Percentiles rank a stretch among this genome's conserved stretches.
Evolutionary conservation across 2,113 vertebrate genomes (phyloP).

Genomic region (Dipodomys stephensi): DNA sequence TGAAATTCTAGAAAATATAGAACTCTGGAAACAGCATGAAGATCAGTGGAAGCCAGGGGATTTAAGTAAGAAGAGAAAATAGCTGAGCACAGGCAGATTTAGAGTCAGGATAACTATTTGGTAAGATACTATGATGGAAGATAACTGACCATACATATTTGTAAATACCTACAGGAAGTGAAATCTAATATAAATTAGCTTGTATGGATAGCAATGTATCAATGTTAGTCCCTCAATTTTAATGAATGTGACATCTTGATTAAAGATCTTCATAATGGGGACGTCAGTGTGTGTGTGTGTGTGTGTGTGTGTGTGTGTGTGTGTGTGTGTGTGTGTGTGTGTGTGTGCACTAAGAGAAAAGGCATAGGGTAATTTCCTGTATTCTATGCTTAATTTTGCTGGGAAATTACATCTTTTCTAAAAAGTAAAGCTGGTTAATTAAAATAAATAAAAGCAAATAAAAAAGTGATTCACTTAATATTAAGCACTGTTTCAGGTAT

Average conservation of each 20-base stretch:
- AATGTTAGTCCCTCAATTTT: background rate
- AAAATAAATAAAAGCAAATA: background rate
- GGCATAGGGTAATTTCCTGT: background rate
- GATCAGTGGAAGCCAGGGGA: background rate
- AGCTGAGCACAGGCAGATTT: background rate
- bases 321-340: no score
- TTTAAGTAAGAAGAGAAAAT: background rate
- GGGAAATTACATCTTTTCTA: background rate
- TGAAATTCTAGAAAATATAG: background rate
- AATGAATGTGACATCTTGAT: background rate
- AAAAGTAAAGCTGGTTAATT: background rate
- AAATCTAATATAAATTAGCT: background rate
- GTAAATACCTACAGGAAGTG: background rate
- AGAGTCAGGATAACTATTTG: background rate
- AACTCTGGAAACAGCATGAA: background rate
- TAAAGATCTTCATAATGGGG: background rate
- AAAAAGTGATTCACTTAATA: background rate
- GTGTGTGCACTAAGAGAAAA: accelerated
- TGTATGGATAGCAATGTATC: background rate
- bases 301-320: no score
- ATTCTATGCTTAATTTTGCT: background rate
- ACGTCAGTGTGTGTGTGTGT: background rate
- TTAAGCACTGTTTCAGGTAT: background rate
- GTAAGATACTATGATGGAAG: background rate
- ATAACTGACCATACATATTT: no score